Evolutionary conservation across 2,888 invertebrate genomes (phyloP).

Genomic region (Ecliptopera silaceata): DNA sequence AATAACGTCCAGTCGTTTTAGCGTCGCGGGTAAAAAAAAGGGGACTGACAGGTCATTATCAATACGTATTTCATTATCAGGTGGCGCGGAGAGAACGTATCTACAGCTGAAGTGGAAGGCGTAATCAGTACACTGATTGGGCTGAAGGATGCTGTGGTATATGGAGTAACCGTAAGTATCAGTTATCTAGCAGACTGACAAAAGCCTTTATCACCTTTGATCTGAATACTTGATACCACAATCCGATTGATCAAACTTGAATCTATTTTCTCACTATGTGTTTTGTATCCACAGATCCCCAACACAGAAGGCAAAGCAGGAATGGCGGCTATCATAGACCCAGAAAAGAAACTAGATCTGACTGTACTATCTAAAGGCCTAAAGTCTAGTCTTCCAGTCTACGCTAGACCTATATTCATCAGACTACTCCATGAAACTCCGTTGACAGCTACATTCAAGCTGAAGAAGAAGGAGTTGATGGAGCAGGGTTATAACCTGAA

Average conservation of each 20-base stretch:
- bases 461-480: conserved; percentile 94
- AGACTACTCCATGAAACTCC: conserved; percentile 89
- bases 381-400: conserved; percentile 87
- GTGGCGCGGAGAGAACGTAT: conserved; percentile 98
- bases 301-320: conserved; percentile 94
- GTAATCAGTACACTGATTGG: conserved; percentile 91
- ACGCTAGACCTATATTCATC: conserved; percentile 94
- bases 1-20: no score
- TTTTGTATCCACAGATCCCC: conserved; percentile 83
- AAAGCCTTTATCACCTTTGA: no score
- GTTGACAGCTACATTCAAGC: conserved; percentile 93
- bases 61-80: conserved; percentile 60
- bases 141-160: conserved; percentile 92
- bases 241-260: no score
- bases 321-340: conserved; percentile 95
- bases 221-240: no score
- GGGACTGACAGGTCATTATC: no score
- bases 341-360: conserved; percentile 85
- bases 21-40: no score
- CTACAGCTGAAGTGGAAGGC: conserved; percentile 97
- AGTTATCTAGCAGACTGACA: not conserved
- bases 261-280: no score
- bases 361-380: conserved; percentile 64
- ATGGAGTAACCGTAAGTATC: conserved; percentile 90
- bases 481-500: conserved; percentile 89